Percentiles rank a stretch among this genome's conserved stretches.
These are phyloP conservation scores for Crossocerus cetratus DNA, from an alignment of 2,888 invertebrate genomes.

Conservation along the genomic window DNA sequence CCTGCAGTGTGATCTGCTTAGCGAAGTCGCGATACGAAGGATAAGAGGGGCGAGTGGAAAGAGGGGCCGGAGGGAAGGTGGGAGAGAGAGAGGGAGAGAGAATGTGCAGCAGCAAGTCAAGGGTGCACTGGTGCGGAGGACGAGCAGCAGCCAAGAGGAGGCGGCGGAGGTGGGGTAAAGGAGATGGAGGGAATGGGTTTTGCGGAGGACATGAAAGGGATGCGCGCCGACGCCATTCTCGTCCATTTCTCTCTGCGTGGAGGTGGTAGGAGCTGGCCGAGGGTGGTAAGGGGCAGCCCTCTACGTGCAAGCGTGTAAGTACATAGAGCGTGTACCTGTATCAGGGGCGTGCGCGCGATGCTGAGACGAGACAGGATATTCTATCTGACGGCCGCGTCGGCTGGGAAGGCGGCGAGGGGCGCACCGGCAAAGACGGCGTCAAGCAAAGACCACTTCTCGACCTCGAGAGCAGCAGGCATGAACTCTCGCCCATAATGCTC, in stretches of 20 bases:
- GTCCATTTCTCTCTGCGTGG: constrained; percentile 51
- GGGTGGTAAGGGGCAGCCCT: constrained; percentile 33
- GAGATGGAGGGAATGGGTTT: constrained; percentile 56
- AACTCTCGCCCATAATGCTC: neutral
- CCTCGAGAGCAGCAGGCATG: neutral
- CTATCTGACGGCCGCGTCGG: constrained; percentile 42
- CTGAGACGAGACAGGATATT: constrained; percentile 52
- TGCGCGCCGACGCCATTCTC: constrained; percentile 67
- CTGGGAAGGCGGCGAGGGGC: constrained; percentile 32
- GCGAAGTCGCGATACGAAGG: constrained; percentile 21
- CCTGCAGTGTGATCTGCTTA: constrained; percentile 42
- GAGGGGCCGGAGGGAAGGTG: constrained; percentile 48
- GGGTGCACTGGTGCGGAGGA: constrained; percentile 60
- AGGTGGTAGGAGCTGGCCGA: constrained; percentile 35
- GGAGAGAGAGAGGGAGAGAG: constrained; percentile 35
- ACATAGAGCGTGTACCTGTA: constrained; percentile 32
- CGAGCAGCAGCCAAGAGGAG: constrained; percentile 52
- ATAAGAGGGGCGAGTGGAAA: too few species aligned
- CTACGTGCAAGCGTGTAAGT: constrained; percentile 21
- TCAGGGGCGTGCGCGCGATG: constrained; percentile 38
- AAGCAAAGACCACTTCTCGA: constrained; percentile 28
- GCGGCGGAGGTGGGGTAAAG: constrained; percentile 12
- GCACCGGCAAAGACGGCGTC: constrained; percentile 36
- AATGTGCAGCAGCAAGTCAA: constrained; percentile 58
- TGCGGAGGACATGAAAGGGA: constrained; percentile 63